Evolutionary conservation across 2,888 invertebrate genomes (phyloP), one percentile per base, ranked within the genome.

Genomic region (Zhuqinia jingwanae): DNA sequence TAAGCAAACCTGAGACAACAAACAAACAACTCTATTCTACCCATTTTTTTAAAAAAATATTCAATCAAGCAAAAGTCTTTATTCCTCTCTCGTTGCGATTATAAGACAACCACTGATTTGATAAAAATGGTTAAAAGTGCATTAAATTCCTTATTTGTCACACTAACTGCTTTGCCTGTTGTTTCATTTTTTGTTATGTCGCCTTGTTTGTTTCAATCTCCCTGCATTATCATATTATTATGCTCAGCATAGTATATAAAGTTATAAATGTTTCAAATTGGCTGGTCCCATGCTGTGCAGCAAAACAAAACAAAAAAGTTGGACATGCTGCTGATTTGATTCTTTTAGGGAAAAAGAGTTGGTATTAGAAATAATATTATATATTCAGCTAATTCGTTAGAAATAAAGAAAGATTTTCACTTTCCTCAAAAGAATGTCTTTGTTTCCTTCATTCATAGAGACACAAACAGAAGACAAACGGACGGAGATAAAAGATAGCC

Each of bases 71-170:
- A n/a, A n/a, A n/a, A n/a, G n/a, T n/a, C n/a, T n/a, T n/a, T n/a
- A n/a, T n/a, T n/a, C n/a, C n/a, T n/a, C n/a, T n/a, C n/a, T n/a
- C n/a, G n/a, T n/a, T n/a, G n/a, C n/a, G n/a, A n/a, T n/a, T n/a
- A n/a, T n/a, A n/a, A n/a, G n/a, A n/a, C n/a, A n/a, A n/a, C 89
- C 1, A 89, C 87, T 63, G 56, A 10, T 65, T 65, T 65, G 30
- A 53, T 53, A 75, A 50, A 75, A 82, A 82, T 82, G 82, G 75
- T 63, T 17, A 75, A 81, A 75, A 75, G 42, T 60, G 47, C 75
- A 60, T 75, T 75, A 82, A 82, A 60, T 27, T 75, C 82, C 82
- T 82, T 82, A 82, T 82, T 82, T 82, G 82, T 82, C 82, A 42
- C 56, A 70, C 70, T 25, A 22, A 10, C 2, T 3, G 2, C 58